Conservation (phyloP, 2,113 vertebrate species). For the Rallus limicola region DNA sequence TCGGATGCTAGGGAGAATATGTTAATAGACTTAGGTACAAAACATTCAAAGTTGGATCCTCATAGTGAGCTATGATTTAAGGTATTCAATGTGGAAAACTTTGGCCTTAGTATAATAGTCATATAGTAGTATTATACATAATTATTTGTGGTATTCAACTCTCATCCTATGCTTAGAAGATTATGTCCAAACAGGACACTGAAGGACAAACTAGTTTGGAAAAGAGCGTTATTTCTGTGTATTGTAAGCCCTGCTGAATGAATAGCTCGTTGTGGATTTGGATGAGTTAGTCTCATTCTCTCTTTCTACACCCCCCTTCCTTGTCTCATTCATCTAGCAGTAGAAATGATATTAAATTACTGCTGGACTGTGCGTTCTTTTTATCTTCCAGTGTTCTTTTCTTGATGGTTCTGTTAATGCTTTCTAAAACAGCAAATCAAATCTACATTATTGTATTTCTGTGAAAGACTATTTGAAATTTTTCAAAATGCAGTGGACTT, state of each 20-base stretch:
- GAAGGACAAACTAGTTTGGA: not conserved
- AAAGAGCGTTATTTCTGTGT: not conserved
- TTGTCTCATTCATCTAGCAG: not conserved
- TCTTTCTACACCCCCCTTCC: fast-evolving
- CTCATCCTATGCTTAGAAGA: not conserved
- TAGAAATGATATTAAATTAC: not conserved
- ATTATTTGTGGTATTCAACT: not conserved
- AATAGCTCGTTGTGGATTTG: not conserved
- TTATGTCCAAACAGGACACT: not conserved
- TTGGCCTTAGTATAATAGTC: not conserved
- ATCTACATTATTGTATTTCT: not conserved
- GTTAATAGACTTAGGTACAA: not conserved
- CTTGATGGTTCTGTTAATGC: not conserved
- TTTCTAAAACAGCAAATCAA: not conserved
- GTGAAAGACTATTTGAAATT: not conserved
- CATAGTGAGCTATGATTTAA: not conserved
- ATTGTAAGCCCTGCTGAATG: not conserved
- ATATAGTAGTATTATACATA: not conserved
- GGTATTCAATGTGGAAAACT: not conserved
- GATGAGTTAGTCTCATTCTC: not conserved
- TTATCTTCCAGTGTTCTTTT: not conserved
- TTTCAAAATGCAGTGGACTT: not conserved
- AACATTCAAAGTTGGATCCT: not conserved
- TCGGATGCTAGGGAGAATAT: not conserved
- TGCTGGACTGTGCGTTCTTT: not conserved